Evolutionary conservation across 2,797 vertebrate genomes (phyloP), one percentile per base, ranked within the genome.

Genomic region (Novumbra hubbsi): DNA sequence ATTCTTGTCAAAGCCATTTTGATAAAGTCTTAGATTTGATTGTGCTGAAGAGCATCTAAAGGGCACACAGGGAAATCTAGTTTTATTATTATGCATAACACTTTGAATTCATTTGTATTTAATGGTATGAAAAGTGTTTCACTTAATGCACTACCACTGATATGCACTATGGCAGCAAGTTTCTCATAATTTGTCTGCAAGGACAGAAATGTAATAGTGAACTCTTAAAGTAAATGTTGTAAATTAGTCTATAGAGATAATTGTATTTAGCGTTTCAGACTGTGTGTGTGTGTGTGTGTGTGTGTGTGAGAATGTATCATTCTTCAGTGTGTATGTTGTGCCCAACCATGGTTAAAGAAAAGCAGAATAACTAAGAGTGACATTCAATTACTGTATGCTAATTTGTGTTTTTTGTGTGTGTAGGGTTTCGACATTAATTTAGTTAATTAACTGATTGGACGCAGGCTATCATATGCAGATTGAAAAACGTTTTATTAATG

Each of bases 311-410:
- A 52, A 15, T 70, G 73, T 71, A 34, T 66, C n/a, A 62, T 71
- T 77, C 50, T 65, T 73, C 72, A 63, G 77, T 68, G 78, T 82
- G 78, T 81, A 81, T 78, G 17, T 32, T 78, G 41, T 75, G 66
- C 78, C 78, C 83, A 89, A 87, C 84, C 80, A 79, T 91, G 87
- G 89, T 84, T 88, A 86, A 84, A 88, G 87, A 5, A 89, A 85
- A 88, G 90, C 82, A 85, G 81, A 89, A 91, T 89, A 87, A 89
- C 85, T 82, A 83, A 87, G 86, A 88, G 86, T 93, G 91, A 88
- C 92, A 92, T 92, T 92, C 86, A 89, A 93, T 92, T 93, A 91
- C 70, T 71, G 21, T 90, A 92, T 93, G 92, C 86, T 91, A 92
- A 92, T 93, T 83, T 81, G 75, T 78, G 86, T 88, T 87, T 86